Conservation (phyloP, 1,140 invertebrate genomes). For the Alviniconcha marisindica region DNA sequence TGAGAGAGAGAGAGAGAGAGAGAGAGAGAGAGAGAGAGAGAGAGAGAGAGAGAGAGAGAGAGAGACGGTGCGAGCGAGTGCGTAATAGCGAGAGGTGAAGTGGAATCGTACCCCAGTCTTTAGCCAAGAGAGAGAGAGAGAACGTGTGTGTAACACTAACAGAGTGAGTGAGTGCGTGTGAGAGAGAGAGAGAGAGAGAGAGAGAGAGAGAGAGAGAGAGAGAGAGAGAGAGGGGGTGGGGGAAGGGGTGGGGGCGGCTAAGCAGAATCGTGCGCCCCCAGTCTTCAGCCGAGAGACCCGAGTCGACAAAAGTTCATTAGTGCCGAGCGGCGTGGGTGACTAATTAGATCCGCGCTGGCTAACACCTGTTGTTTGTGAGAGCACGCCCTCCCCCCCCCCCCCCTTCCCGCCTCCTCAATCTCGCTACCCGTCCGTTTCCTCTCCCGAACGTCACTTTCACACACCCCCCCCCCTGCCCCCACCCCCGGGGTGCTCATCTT, state of each 20-base stretch:
- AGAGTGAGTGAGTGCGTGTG: too few species aligned
- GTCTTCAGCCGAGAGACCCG: not conserved
- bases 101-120: too few species aligned
- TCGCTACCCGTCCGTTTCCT: not conserved
- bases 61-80: too few species aligned
- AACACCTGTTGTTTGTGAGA: constrained; percentile 30
- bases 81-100: too few species aligned
- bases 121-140: too few species aligned
- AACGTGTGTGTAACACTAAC: too few species aligned
- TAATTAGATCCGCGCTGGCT: constrained; percentile 19
- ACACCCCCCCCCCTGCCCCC: not conserved
- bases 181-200: constrained; percentile 2
- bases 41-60: too few species aligned
- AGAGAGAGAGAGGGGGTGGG: not conserved
- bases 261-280: not conserved
- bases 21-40: too few species aligned
- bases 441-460: not conserved
- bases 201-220: constrained; percentile 6
- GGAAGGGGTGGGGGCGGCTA: not conserved
- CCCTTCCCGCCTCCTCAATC: not conserved
- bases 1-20: too few species aligned
- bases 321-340: constrained; percentile 18
- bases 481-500: constrained; percentile 2
- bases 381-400: not conserved
- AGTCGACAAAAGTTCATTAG: constrained; percentile 36